phyloP scores from a whole-genome alignment of 2,888 invertebrate genomes.

The Eucera pruinosa region DNA sequence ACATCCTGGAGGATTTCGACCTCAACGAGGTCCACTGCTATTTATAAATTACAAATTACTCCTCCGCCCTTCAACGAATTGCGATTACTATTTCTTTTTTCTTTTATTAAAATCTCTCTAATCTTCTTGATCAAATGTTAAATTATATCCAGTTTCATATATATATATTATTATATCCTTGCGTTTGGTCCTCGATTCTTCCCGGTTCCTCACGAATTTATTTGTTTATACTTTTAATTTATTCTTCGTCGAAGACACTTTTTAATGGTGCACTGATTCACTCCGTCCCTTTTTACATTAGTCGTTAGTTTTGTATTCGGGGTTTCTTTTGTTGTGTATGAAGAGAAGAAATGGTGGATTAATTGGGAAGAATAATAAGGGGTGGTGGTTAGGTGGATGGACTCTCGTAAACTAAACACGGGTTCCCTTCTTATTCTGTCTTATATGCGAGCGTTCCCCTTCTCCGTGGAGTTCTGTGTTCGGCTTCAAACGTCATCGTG shows the following conservation, averaged over 20 bases:
- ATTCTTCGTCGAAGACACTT: neutral
- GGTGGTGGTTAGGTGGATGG: constrained; percentile 57
- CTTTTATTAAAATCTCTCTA: no score
- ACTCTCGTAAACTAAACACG: constrained; percentile 82
- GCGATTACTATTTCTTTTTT: neutral
- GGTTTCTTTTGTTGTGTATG: no score
- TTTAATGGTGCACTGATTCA: neutral
- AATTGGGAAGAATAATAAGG: neutral
- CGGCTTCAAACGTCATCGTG: constrained; percentile 66
- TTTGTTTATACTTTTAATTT: no score
- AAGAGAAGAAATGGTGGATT: neutral
- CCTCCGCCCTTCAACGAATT: no score
- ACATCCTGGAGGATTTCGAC: constrained; percentile 49
- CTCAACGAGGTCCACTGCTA: neutral
- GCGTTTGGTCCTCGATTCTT: neutral
- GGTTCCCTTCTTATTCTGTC: constrained; percentile 82
- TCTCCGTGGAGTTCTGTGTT: constrained; percentile 72
- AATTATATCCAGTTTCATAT: no score
- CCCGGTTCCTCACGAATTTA: neutral
- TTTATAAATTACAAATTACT: neutral
- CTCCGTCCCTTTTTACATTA: neutral
- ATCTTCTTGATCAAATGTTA: no score
- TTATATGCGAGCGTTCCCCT: constrained; percentile 82
- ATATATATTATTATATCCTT: constrained; percentile 1
- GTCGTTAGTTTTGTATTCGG: no score